A percentile compares a stretch with the other conserved stretches of the same genome.
phyloP scores from a whole-genome alignment of 2,113 vertebrate species.

The Takifugu bimaculatus region DNA sequence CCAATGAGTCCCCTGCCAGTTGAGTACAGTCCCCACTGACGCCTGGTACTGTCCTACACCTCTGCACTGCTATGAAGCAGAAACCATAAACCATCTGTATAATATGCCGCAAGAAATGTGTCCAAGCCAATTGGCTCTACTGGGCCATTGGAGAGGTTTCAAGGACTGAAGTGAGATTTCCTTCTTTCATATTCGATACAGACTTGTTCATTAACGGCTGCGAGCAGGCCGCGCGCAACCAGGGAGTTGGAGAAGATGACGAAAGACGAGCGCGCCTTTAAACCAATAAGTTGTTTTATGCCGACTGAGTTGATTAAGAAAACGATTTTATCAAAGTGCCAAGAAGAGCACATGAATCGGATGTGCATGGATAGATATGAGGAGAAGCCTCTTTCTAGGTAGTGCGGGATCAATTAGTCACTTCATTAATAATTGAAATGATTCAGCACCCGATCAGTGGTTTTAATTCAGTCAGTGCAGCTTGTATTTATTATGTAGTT shows the following conservation, averaged over 20 bases:
- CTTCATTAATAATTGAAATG: constrained; percentile 23
- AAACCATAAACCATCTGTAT: constrained; percentile 64
- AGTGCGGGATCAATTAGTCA: background rate
- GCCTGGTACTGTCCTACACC: constrained; percentile 46
- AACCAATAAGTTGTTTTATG: constrained; percentile 7
- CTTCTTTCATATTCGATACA: constrained; percentile 43
- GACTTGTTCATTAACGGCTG: constrained; percentile 34
- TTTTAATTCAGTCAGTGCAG: constrained; percentile 2
- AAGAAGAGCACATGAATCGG: background rate
- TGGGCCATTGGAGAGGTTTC: constrained; percentile 44
- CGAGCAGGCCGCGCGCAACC: background rate
- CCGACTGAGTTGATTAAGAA: constrained; percentile 4
- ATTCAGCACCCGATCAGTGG: background rate
- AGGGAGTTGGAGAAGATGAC: constrained; percentile 27
- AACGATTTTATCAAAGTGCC: constrained; percentile 16
- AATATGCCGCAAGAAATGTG: constrained; percentile 43
- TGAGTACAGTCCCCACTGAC: constrained; percentile 38
- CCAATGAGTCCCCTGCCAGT: constrained; percentile 53
- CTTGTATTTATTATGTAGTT: constrained; percentile 1
- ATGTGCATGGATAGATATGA: constrained; percentile 2
- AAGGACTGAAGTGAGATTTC: constrained; percentile 51
- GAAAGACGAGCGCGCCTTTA: constrained; percentile 27
- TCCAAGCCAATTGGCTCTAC: constrained; percentile 60
- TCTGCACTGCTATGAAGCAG: constrained; percentile 50
- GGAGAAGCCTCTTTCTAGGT: background rate